Evolutionary conservation across 2,797 vertebrate species (phyloP), one percentile per base, ranked within the genome.

Genomic region (Cyclura pinguis): DNA sequence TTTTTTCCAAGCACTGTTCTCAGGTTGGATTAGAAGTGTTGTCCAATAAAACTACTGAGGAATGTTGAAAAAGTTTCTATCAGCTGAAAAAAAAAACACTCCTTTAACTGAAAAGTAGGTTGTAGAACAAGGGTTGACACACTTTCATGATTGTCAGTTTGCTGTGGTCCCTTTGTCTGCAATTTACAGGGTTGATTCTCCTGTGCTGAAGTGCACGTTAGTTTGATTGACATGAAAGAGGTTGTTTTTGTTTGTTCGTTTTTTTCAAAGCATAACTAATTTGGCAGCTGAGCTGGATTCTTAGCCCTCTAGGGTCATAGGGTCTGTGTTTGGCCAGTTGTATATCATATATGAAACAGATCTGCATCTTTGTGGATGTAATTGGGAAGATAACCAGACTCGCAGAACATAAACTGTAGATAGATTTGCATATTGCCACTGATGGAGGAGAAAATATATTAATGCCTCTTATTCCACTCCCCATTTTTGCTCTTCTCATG

Each of bases 301-400:
- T 89, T 88, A 92, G 93, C 32, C 74, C 90, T 29, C 85, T 92
- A 84, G 89, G 90, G n/a, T 77, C 88, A 93, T 80, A 81, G 85
- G 92, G 90, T 91, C 50, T 29, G 89, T 76, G 47, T 92, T 93
- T 89, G 87, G 94, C 91, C 93, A 95, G 94, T 94, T 12, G 85
- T 82, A 91, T 88, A 89, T 92, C 55, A n/a, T 29, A 69, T 78
- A 16, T 2, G 86, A 88, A 91, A 82, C 32, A 86, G 47, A 91
- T 95, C 87, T 95, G 88, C 52, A 83, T 85, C 81, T 82, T 86
- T 73, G 50, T 72, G 59, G 52, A 9, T 55, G 10, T 82, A 91
- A 91, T 1, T 89, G 78, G 93, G 69, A 88, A 80, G 29, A 80
- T 72, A 52, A 77, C 92, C 74, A 73, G 85, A 10, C 76, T 89